Evolutionary conservation across 2,888 invertebrate species (phyloP).

Genomic region (Drosophila cyrtoloma): DNA sequence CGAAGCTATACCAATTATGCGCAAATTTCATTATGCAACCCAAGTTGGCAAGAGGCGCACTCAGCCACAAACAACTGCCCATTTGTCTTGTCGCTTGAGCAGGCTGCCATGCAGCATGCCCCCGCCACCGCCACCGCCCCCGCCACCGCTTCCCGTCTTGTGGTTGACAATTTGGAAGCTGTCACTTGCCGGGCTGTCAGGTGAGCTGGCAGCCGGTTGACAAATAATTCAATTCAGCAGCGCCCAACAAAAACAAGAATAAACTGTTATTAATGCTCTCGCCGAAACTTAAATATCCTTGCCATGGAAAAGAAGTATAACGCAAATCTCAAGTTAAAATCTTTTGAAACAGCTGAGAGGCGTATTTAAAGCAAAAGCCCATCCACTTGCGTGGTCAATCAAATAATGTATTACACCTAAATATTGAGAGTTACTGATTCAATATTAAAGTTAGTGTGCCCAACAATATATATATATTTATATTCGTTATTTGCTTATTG

Average conservation of each 20-base stretch:
- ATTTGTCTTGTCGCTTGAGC: constrained; percentile 23
- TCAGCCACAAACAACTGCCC: constrained; percentile 13
- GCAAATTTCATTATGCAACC: constrained; percentile 46
- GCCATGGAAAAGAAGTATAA: background rate
- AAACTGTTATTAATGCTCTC: constrained; percentile 1
- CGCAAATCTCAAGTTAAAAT: background rate
- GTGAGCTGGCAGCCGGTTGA: constrained; percentile 35
- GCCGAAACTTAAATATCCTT: constrained; percentile 4
- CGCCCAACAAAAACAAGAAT: constrained; percentile 6
- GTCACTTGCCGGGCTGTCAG: constrained; percentile 46
- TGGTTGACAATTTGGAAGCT: constrained; percentile 36
- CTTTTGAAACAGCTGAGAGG: background rate
- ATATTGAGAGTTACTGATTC: background rate
- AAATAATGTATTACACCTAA: background rate
- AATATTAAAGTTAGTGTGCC: background rate
- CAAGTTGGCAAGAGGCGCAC: constrained; percentile 4
- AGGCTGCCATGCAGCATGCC: background rate
- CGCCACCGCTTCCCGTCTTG: background rate
- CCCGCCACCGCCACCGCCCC: background rate
- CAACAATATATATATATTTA: background rate
- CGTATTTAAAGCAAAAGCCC: background rate
- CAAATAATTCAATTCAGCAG: constrained; percentile 61
- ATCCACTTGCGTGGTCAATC: background rate
- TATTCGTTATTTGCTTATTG: constrained; percentile 49
- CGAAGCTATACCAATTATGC: constrained; percentile 35